Evolutionary conservation across 1,140 invertebrate genomes (phyloP).

Genomic region (Adoxophyes honmai): DNA sequence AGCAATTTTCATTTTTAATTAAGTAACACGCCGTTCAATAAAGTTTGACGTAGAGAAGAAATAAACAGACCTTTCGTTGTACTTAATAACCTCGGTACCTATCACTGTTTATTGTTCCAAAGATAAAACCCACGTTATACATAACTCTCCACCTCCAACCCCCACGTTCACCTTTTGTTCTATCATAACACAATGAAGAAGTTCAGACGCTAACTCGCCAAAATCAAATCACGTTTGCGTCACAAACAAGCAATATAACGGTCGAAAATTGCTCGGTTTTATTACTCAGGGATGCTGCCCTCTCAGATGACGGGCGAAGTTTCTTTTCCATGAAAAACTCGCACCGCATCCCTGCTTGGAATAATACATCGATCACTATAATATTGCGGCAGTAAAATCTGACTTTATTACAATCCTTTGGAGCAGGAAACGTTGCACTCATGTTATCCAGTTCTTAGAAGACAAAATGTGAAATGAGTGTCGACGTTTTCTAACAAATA

Average conservation of each 20-base stretch:
- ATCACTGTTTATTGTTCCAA: no score
- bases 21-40: no score
- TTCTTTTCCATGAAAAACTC: constrained; percentile 5
- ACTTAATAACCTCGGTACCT: no score
- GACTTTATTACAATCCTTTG: neutral
- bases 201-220: constrained; percentile 6
- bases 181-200: constrained; percentile 6
- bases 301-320: constrained; percentile 1
- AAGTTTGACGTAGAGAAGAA: no score
- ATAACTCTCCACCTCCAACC: no score
- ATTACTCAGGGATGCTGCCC: constrained; percentile 6
- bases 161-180: no score
- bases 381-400: neutral
- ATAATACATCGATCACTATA: constrained; percentile 12
- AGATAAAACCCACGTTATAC: no score
- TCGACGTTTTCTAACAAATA: no score
- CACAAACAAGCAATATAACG: constrained; percentile 17
- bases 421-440: neutral
- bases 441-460: neutral
- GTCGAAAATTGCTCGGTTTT: constrained; percentile 15
- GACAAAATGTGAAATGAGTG: no score
- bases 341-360: neutral
- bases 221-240: constrained; percentile 15
- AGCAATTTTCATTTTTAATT: no score
- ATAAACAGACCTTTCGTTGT: no score